Percentiles rank a stretch among this genome's conserved stretches.
These are phyloP conservation scores for Hirtodrosophila cameraria DNA, from an alignment of 2,888 invertebrate genomes.

Conservation along the genomic window DNA sequence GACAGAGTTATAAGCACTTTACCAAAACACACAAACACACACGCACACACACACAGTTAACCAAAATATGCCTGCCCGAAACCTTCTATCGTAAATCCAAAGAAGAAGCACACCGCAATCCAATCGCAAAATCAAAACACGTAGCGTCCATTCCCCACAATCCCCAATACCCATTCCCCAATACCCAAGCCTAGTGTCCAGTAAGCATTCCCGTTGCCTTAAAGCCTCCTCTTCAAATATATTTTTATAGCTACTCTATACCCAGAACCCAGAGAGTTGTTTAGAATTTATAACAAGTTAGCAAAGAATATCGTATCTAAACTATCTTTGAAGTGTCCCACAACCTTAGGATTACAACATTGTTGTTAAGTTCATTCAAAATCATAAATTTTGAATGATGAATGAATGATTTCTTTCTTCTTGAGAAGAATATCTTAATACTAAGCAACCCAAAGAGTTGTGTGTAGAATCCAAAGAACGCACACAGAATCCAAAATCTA, in stretches of 20 bases:
- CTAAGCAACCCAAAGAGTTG: too few relatives aligned
- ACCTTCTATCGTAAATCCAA: conserved; percentile 6
- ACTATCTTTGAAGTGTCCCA: too few relatives aligned
- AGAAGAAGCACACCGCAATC: conserved; percentile 28
- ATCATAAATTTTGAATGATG: too few relatives aligned
- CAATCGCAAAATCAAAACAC: conserved; percentile 67
- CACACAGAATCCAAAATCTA: too few relatives aligned
- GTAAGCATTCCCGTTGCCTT: conserved; percentile 22
- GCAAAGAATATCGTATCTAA: too few relatives aligned
- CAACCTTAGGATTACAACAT: too few relatives aligned
- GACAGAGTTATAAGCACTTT: conserved; percentile 47
- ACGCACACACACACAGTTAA: conserved; percentile 26
- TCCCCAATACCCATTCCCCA: conserved; percentile 2
- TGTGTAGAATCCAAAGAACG: too few relatives aligned
- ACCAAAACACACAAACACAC: conserved; percentile 30
- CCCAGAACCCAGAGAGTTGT: too few relatives aligned
- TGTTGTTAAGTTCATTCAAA: too few relatives aligned
- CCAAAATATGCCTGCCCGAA: conserved; percentile 21
- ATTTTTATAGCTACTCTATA: conserved; percentile 11
- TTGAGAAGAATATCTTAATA: too few relatives aligned
- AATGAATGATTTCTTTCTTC: too few relatives aligned
- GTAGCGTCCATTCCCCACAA: conserved; percentile 39
- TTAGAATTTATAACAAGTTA: too few relatives aligned
- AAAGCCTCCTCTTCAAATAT: conserved; percentile 20
- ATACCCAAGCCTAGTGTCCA: not conserved